A percentile compares a stretch with the other conserved stretches of the same genome.
These are phyloP conservation scores for Nothoprocta pentlandii DNA, from an alignment of 2,113 vertebrate genomes.

Conservation along the genomic window DNA sequence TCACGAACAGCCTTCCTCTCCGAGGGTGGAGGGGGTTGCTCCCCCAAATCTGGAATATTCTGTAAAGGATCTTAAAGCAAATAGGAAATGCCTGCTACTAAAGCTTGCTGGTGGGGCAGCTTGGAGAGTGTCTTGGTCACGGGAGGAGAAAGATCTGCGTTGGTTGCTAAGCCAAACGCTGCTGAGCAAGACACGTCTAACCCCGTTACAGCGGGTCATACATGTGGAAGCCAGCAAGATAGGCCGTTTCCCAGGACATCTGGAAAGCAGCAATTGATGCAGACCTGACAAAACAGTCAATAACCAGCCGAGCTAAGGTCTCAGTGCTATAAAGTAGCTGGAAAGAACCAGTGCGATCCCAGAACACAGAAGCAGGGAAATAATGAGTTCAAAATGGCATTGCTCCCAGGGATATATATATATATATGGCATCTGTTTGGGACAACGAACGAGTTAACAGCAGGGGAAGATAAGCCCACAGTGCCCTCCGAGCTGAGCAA, in stretches of 20 bases:
- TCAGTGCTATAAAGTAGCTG: neutral
- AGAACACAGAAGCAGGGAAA: neutral
- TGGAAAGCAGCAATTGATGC: neutral
- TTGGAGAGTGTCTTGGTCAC: neutral
- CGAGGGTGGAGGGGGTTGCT: neutral
- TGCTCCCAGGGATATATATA: neutral
- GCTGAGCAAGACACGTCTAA: neutral
- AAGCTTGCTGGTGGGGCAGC: neutral
- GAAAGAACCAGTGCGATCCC: too few species aligned
- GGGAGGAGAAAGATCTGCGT: too few species aligned
- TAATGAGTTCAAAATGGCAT: neutral
- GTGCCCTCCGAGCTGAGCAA: neutral
- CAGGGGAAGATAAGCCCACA: neutral
- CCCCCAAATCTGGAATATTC: neutral
- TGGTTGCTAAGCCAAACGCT: too few species aligned
- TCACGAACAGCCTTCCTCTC: neutral
- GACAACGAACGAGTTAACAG: neutral
- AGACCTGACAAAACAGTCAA: neutral
- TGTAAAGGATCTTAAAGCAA: neutral
- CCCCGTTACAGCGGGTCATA: too few species aligned
- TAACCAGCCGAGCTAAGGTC: neutral
- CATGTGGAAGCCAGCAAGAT: neutral
- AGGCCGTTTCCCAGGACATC: neutral
- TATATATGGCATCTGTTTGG: neutral
- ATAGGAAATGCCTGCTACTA: neutral